Conservation (phyloP, 2,113 vertebrate genomes). For the Pao palembangensis region DNA sequence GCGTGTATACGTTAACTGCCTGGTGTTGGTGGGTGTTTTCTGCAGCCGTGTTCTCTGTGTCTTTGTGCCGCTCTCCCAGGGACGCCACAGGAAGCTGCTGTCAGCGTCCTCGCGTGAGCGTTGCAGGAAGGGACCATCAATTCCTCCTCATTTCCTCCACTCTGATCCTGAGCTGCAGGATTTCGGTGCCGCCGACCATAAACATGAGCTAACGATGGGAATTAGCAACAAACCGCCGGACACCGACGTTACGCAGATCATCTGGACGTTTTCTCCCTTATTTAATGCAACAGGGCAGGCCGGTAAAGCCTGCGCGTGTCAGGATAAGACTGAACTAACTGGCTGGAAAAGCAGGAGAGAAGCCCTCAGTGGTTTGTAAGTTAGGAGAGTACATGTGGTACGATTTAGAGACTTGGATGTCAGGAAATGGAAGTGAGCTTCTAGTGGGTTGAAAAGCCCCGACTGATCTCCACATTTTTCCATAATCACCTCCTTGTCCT, state of each 20-base stretch:
- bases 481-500: slow-evolving; percentile 59
- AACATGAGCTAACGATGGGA: slow-evolving; percentile 70
- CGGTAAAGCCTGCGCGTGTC: slow-evolving; percentile 45
- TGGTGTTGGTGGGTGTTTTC: slow-evolving; percentile 12
- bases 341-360: slow-evolving; percentile 45
- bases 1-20: no score
- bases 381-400: slow-evolving; percentile 45
- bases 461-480: slow-evolving; percentile 50
- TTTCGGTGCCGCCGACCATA: slow-evolving; percentile 57
- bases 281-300: slow-evolving; percentile 48
- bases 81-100: slow-evolving; percentile 54
- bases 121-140: slow-evolving; percentile 73
- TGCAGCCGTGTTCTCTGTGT: slow-evolving; percentile 14
- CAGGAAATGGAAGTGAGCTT: slow-evolving; percentile 41
- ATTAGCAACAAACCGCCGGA: slow-evolving; percentile 68
- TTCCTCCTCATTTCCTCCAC: slow-evolving; percentile 67
- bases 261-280: slow-evolving; percentile 55
- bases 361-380: slow-evolving; percentile 45
- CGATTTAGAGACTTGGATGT: slow-evolving; percentile 40
- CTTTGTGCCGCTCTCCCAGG: slow-evolving; percentile 41
- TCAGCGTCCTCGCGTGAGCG: slow-evolving; percentile 57
- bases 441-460: slow-evolving; percentile 46
- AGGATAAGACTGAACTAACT: slow-evolving; percentile 60
- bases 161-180: slow-evolving; percentile 45
- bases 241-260: slow-evolving; percentile 64